Evolutionary conservation across 2,888 invertebrate genomes (phyloP), one percentile per base, ranked within the genome.

Genomic region (Catocala nupta): DNA sequence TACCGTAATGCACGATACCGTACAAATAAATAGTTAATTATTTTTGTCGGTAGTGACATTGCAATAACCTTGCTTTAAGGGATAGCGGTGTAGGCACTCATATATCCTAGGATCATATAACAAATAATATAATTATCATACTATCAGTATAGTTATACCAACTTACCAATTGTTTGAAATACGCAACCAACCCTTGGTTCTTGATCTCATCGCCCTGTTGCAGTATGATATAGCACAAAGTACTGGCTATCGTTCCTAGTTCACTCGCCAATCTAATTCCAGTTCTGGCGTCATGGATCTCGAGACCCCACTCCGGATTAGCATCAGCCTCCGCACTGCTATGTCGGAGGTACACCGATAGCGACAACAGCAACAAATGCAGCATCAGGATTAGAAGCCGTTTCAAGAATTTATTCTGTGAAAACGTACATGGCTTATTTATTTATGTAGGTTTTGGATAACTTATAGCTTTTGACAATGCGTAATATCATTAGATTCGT

Each of bases 171-270:
- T 99, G 99, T 81, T 98, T 98, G 59, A 98, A 92, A 92, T 99
- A 99, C 0, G 98, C 98, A 57, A 96, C 94, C 10, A 99, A 87
- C 5, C 99, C 99, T 86, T 99, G 99, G 86, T 99, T 98, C 88
- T 97, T 96, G 63, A 99, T 96, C 93, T 99, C 99, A 79, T 98
- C 98, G 0, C 98, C 97, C 87, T 99, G 98, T 88, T 99, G 99
- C 67, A 98, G 95, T 64, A 99, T 95, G 5, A 99, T 96, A 84
- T 98, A 99, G 81, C 97, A 96, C 5, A 99, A 87, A 7, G 99
- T 99, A 12, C 98, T 98, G 4, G 96, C 85, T 59, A 99, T 95
- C 0, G 99, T 98, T 5, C 97, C 96, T 61, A 98, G 92, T 94
- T 99, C 99, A 79, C 97, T 96, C 13, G 96, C 95, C 81, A 97